Base-by-base conservation (phyloP, 2,797 vertebrate species). In the Discoglossus pictus region DNA sequence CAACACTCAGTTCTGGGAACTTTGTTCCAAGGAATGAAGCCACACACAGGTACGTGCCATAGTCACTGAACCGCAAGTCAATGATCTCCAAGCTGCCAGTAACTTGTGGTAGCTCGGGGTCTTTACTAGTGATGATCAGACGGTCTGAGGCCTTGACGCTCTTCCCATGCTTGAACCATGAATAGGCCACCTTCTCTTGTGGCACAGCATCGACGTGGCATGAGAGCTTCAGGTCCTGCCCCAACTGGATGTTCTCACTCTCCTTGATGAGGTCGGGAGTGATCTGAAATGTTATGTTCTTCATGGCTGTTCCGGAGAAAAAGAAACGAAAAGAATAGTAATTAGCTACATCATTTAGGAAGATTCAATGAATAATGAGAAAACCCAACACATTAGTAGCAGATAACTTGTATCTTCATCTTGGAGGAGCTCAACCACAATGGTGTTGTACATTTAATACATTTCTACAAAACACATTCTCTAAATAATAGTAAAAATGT, bases 211-310 rank as follows among this genome's bases (percentile, higher is more conserved):
- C 96, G 7, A 97, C 96, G 0, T 98, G 97, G 75, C 97, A 99
- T 0, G 97, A 99, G 17, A 99, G 88, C 83, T 99, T 99, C 86
- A 99, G 92, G 80, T 99, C 97, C 25, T 96, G 94, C 36, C 93
- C 93, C 86, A 99, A 91, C 77, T 99, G 95, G 80, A 99, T 96
- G 81, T 87, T 95, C 83, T 99, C 97, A 0, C 94, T 94, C 79
- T 99, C 97, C 80, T 99, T 98, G 91, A 96, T 98, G 72, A 94
- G 91, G 43, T 99, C 97, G 0, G 97, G 97, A 0, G 96, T 99
- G 75, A 99, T 99, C 78, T 98, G 96, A 87, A 97, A 99, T 0
- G 96, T 98, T 74, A 94, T 85, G 15, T 98, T 98, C 81, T 82
- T 91, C 94, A 98, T 95, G 15, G 91, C 97, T 99, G 68, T 2